Conservation (phyloP, 2,797 vertebrate species). For the Gorsachius magnificus region DNA sequence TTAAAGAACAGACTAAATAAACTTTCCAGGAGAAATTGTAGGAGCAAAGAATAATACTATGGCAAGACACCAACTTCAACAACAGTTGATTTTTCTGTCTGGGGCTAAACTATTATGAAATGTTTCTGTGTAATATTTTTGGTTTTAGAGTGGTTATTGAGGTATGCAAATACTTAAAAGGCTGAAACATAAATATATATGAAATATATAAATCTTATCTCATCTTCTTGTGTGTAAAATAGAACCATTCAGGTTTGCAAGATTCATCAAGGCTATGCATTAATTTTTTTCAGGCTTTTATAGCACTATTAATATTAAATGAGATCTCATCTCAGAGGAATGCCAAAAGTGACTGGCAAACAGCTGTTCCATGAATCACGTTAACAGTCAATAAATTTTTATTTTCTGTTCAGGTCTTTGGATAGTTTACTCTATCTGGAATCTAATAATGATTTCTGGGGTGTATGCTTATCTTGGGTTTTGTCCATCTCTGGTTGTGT, state of each 20-base stretch:
- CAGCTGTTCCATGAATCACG: slow-evolving; percentile 65
- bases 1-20: slow-evolving; percentile 68
- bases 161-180: slow-evolving; percentile 54
- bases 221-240: slow-evolving; percentile 33
- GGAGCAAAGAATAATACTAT: slow-evolving; percentile 62
- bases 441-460: slow-evolving; percentile 58
- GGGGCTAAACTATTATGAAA: slow-evolving; percentile 48
- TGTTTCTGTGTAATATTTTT: slow-evolving; percentile 57
- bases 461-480: slow-evolving; percentile 45
- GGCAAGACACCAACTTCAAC: slow-evolving; percentile 67
- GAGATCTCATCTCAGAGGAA: slow-evolving; percentile 63
- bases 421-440: slow-evolving; percentile 60
- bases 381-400: slow-evolving; percentile 68
- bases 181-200: slow-evolving; percentile 30
- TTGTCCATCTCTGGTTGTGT: slow-evolving; percentile 30
- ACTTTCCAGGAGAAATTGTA: slow-evolving; percentile 58
- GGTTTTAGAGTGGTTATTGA: slow-evolving; percentile 47
- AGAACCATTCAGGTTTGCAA: slow-evolving; percentile 46
- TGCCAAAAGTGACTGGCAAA: slow-evolving; percentile 63
- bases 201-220: slow-evolving; percentile 39
- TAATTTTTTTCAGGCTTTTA: slow-evolving; percentile 61
- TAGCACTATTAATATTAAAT: slow-evolving; percentile 64
- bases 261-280: slow-evolving; percentile 33
- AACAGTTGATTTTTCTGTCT: slow-evolving; percentile 63
- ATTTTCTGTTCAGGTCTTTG: slow-evolving; percentile 48